Conservation (phyloP, 2,113 vertebrate species). For the Suncus etruscus region DNA sequence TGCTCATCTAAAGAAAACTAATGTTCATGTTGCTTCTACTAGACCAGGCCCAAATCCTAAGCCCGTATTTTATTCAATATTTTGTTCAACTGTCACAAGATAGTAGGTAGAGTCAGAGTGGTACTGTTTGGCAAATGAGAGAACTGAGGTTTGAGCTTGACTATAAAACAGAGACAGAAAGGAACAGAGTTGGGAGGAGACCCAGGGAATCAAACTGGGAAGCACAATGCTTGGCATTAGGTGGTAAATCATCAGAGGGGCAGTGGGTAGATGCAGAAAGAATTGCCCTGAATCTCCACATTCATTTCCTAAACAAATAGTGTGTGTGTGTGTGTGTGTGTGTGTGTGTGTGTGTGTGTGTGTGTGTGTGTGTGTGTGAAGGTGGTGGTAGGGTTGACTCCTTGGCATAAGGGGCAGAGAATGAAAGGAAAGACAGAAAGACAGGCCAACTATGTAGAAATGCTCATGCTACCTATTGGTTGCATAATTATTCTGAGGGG, state of each 20-base stretch:
- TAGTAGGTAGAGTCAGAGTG: rapidly evolving
- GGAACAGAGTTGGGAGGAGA: not conserved
- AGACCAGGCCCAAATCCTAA: not conserved
- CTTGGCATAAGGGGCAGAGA: not conserved
- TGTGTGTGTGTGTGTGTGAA: no score
- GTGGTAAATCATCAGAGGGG: not conserved
- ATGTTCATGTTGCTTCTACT: not conserved
- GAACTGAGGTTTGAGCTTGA: rapidly evolving
- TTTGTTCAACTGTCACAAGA: not conserved
- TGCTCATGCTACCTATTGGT: not conserved
- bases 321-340: no score
- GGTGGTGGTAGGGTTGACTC: not conserved
- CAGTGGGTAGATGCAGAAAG: not conserved
- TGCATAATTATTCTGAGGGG: not conserved
- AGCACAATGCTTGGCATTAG: not conserved
- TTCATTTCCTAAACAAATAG: constrained; percentile 48
- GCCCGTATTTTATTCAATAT: not conserved
- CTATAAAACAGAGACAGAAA: not conserved
- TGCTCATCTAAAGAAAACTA: not conserved
- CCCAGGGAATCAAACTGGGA: rapidly evolving
- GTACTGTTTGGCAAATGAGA: not conserved
- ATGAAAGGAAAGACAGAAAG: constrained; percentile 54
- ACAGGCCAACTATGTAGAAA: not conserved
- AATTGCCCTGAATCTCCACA: constrained; percentile 17
- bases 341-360: no score